These are phyloP conservation scores for Donacobius atricapilla DNA, from an alignment of 2,113 vertebrate genomes.

Conservation along the genomic window DNA sequence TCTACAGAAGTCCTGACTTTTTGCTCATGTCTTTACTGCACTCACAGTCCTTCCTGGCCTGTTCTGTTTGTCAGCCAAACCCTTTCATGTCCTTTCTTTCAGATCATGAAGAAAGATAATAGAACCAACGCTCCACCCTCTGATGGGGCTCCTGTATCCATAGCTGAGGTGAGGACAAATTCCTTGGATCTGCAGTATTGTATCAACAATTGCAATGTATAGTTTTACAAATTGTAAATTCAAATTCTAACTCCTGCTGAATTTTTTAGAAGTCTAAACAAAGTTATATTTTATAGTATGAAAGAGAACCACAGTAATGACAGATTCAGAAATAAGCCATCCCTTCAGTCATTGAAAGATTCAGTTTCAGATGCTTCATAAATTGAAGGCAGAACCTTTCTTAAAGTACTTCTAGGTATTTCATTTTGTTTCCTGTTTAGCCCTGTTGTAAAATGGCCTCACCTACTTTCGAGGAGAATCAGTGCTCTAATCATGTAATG, in stretches of 20 bases:
- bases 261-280: not conserved
- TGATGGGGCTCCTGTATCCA: slow-evolving; percentile 25
- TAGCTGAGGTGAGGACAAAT: slow-evolving; percentile 69
- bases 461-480: not conserved
- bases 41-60: not conserved
- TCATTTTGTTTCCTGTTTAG: not conserved
- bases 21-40: not conserved
- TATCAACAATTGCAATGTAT: not conserved
- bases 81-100: not conserved
- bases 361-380: not conserved
- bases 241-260: not conserved
- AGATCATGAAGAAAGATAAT: slow-evolving; percentile 75
- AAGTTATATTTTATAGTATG: not conserved
- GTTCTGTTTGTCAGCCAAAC: not conserved
- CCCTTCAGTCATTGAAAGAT: not conserved
- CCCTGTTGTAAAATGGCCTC: not conserved
- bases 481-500: not conserved
- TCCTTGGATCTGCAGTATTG: not conserved
- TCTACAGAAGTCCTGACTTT: not conserved
- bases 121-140: not conserved
- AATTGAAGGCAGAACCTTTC: not conserved
- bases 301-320: not conserved
- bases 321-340: not conserved
- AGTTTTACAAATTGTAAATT: not conserved
- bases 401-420: not conserved